phyloP scores from a whole-genome alignment of 1,140 invertebrate genomes.

The Lysiphlebus fabarum region DNA sequence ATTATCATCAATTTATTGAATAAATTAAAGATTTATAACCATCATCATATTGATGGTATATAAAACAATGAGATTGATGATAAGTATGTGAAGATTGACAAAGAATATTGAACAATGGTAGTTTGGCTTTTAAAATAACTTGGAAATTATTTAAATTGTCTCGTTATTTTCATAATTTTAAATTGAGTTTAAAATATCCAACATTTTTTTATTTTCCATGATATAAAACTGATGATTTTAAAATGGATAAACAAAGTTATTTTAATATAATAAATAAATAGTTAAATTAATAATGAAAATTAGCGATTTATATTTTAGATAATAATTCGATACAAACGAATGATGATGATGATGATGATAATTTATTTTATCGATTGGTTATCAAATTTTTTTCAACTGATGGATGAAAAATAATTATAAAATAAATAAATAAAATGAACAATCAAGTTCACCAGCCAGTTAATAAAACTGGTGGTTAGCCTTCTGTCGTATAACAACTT shows the following conservation, averaged over 20 bases:
- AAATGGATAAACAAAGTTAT: neutral
- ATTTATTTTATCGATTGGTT: conserved; percentile 3
- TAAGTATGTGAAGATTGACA: conserved; percentile 10
- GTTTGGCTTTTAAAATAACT: neutral
- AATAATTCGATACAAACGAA: too few relatives aligned
- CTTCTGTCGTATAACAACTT: conserved; percentile 46
- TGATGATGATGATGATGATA: neutral
- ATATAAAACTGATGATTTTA: neutral
- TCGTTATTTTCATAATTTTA: conserved; percentile 12
- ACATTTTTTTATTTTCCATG: conserved; percentile 4
- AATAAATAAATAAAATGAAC: conserved; percentile 34
- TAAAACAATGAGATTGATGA: conserved; percentile 8
- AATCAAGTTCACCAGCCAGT: conserved; percentile 47
- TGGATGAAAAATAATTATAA: conserved; percentile 13
- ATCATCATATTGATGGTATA: conserved; percentile 4
- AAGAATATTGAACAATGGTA: conserved; percentile 10
- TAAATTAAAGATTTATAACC: conserved; percentile 10
- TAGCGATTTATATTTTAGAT: conserved; percentile 4
- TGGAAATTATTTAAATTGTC: neutral
- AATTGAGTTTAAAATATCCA: conserved; percentile 8
- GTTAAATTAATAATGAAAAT: neutral
- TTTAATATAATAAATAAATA: neutral
- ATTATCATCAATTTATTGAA: neutral
- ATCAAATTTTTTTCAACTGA: conserved; percentile 19
- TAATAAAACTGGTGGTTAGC: conserved; percentile 34